Conservation (phyloP, 2,888 invertebrate species). For the Nymphalis urticae region DNA sequence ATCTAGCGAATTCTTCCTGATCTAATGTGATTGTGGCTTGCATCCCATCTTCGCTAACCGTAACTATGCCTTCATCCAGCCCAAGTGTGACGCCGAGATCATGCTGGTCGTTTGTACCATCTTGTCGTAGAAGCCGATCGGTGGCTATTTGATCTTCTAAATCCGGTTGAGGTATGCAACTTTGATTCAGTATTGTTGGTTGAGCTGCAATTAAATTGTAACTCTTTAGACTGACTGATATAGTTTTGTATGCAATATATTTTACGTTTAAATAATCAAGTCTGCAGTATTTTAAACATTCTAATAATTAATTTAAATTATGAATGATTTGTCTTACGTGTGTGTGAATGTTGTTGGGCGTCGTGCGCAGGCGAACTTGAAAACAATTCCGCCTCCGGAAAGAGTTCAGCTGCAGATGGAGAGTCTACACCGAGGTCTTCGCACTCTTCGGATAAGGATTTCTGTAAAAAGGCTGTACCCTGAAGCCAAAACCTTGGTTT, state of each 20-base stretch:
- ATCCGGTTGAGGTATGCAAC: conserved; percentile 64
- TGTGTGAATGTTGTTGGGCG: conserved; percentile 53
- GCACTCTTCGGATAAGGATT: conserved; percentile 89
- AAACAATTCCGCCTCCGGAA: conserved; percentile 89
- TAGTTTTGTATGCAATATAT: background rate
- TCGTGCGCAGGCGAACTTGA: conserved; percentile 88
- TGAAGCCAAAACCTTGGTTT: conserved; percentile 24
- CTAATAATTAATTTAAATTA: too few species aligned
- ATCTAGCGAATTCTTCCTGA: conserved; percentile 75
- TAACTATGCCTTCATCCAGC: conserved; percentile 70
- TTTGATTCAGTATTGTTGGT: conserved; percentile 56
- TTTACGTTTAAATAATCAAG: background rate
- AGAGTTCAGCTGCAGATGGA: conserved; percentile 89
- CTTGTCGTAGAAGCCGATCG: conserved; percentile 56
- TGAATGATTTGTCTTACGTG: conserved; percentile 54
- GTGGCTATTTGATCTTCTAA: conserved; percentile 74
- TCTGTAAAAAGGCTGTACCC: conserved; percentile 70
- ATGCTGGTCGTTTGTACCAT: conserved; percentile 43
- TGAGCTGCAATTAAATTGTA: conserved; percentile 54
- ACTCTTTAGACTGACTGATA: background rate
- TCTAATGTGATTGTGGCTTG: conserved; percentile 65
- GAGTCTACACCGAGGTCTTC: conserved; percentile 90
- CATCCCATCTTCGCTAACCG: conserved; percentile 68
- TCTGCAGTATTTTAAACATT: too few species aligned
- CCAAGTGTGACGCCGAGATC: conserved; percentile 62